Evolutionary conservation across 2,113 vertebrate species (phyloP), one percentile per base, ranked within the genome.

Genomic region (Xiphophorus couchianus): DNA sequence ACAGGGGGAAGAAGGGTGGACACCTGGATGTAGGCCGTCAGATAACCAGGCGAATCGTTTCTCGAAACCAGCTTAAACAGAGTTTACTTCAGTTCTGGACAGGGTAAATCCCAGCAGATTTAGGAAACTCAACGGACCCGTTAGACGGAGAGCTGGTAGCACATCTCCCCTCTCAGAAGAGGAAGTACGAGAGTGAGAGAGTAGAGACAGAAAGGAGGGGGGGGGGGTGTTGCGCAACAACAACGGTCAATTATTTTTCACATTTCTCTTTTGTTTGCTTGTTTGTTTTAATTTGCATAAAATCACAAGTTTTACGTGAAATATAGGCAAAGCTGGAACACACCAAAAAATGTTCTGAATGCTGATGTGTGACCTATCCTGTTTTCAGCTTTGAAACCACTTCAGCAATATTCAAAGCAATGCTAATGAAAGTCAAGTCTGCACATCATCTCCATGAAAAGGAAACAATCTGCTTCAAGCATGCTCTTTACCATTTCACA

Each of bases 381-480:
- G 68, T 69, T 86, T 86, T 81, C 44, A 75, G 35, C 78, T 74
- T 81, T 48, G 78, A 78, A 81, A 66, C 51, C 42, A 12, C 69
- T 71, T 74, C 54, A 73, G 69, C 60, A 74, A 69, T 44, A 69
- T 77, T 76, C 61, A 84, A 78, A 80, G 74, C 64, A 62, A 69
- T 35, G 60, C 78, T 74, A 77, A 81, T 85, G 62, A 86, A 88
- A 79, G 80, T 82, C 73, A 87, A 79, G 61, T 10, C 73, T 83
- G 73, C 79, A 76, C 25, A 58, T 37, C 80, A 79, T n/a, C 58
- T 29, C 65, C 3, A 67, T 76, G 78, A 84, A 84, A 85, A 82
- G 67, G 54, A 80, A 78, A 82, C 37, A 80, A 39, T 60, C 67
- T 14, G 28, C 81, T 86, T 66, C 76, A 73, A 66, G 67, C 13